Conservation (phyloP, 2,797 vertebrate genomes). For the Agapornis canus region DNA sequence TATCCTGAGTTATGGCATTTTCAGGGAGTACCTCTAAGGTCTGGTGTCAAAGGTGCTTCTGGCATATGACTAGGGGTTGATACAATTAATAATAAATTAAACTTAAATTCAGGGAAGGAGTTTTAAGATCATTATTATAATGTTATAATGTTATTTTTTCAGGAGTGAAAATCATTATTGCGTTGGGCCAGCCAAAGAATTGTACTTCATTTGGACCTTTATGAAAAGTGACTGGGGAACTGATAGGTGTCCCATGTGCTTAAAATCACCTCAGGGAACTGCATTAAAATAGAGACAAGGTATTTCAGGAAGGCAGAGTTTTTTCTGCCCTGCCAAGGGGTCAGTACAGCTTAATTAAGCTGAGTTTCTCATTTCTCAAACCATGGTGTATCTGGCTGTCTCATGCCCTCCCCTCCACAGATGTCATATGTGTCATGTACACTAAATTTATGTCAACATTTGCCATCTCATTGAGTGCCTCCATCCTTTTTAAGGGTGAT, state of each 20-base stretch:
- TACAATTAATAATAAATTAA: background rate
- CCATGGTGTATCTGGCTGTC: background rate
- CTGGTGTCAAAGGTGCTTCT: background rate
- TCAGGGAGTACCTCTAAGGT: background rate
- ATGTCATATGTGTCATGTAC: background rate
- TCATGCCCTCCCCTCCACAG: background rate
- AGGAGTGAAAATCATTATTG: background rate
- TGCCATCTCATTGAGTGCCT: background rate
- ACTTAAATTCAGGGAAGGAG: background rate
- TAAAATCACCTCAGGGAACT: background rate
- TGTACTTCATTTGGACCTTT: background rate
- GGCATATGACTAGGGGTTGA: background rate
- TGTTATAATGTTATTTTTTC: background rate
- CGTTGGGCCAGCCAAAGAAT: background rate
- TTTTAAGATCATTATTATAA: background rate
- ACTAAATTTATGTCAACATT: slow-evolving; percentile 47
- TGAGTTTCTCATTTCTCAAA: slow-evolving; percentile 33
- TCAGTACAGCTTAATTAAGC: slow-evolving; percentile 31
- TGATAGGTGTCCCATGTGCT: background rate
- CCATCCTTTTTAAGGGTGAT: background rate
- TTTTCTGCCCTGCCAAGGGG: background rate
- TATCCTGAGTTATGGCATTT: background rate
- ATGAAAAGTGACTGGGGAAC: background rate
- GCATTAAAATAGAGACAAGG: background rate
- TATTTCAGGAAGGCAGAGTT: background rate